Conservation (phyloP, 2,797 vertebrate genomes). For the Oreochromis grahami region DNA sequence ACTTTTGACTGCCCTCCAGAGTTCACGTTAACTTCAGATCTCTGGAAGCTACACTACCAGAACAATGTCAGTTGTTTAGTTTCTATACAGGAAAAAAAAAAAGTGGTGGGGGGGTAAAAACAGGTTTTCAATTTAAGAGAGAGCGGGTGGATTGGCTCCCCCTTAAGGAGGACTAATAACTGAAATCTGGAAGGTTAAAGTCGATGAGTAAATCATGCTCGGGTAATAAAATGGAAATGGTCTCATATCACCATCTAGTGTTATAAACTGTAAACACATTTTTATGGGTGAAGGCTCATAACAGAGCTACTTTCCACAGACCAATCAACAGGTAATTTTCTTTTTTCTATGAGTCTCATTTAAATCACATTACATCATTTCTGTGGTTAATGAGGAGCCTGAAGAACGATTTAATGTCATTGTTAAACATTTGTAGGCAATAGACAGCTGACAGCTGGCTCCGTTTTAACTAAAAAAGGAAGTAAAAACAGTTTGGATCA, state of each 20-base stretch:
- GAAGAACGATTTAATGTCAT: neutral
- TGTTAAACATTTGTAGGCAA: neutral
- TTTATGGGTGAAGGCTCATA: fast-evolving
- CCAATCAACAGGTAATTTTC: neutral
- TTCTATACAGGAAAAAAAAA: neutral
- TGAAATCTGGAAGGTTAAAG: neutral
- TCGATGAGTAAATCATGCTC: neutral
- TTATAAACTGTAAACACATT: neutral
- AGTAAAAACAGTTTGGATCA: neutral
- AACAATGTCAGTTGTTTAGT: neutral
- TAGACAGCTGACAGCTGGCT: neutral
- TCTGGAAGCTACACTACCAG: neutral
- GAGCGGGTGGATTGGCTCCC: neutral
- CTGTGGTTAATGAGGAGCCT: neutral
- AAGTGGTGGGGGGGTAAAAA: fast-evolving
- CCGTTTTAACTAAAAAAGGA: neutral
- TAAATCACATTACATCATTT: fast-evolving
- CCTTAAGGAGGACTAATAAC: neutral
- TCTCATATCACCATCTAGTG: neutral
- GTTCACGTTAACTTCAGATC: neutral
- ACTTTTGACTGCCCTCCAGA: neutral
- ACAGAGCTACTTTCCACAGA: neutral
- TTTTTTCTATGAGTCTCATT: fast-evolving
- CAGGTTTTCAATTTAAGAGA: neutral
- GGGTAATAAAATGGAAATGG: neutral